Percentiles rank a stretch among this genome's conserved stretches.
Conservation (phyloP, 2,113 vertebrate genomes). For the Odontophorus gujanensis region DNA sequence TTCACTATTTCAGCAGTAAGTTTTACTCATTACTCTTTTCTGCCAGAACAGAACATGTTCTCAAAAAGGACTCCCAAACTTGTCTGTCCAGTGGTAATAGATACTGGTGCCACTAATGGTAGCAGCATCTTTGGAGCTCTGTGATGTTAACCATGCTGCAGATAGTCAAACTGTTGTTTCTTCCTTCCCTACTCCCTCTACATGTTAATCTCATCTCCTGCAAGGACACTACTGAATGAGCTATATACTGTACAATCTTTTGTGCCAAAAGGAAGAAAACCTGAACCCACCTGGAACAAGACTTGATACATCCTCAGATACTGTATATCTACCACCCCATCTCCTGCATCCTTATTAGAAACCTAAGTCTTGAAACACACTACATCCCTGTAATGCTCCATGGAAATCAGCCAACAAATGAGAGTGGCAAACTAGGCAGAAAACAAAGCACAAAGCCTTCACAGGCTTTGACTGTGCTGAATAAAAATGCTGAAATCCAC, state of each 20-base stretch:
- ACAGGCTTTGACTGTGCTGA: background rate
- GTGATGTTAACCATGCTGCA: background rate
- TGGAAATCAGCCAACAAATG: background rate
- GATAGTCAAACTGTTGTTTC: background rate
- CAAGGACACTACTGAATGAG: rapidly evolving
- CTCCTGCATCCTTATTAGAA: background rate
- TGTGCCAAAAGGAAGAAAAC: background rate
- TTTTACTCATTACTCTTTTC: background rate
- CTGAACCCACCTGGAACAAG: background rate
- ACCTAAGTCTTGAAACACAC: background rate
- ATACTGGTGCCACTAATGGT: background rate
- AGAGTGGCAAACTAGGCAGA: background rate
- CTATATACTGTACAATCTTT: background rate
- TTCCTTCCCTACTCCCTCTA: background rate
- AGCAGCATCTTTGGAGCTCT: background rate
- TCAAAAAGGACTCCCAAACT: background rate
- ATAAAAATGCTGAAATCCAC: background rate
- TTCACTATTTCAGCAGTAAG: background rate
- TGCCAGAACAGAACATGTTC: background rate
- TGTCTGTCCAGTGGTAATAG: background rate
- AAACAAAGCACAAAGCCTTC: background rate
- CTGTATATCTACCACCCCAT: background rate
- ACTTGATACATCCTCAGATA: background rate
- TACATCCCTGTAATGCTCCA: background rate
- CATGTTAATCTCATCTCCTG: background rate